A percentile compares a stretch with the other conserved stretches of the same genome.
phyloP scores from a whole-genome alignment of 2,113 vertebrate species.

The Cromileptes altivelis region DNA sequence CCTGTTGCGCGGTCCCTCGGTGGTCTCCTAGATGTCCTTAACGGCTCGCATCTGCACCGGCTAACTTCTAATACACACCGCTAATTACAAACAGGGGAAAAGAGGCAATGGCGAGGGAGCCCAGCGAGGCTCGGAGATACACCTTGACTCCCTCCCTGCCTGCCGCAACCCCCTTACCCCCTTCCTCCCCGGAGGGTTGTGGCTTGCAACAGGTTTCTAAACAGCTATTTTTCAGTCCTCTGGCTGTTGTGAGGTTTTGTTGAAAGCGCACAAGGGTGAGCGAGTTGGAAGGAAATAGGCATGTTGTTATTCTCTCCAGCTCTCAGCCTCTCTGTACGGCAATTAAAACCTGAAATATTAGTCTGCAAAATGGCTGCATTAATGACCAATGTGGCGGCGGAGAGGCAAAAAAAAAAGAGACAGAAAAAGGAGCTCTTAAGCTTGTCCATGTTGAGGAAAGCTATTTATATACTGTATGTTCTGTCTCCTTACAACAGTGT shows the following conservation, averaged over 20 bases:
- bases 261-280: conserved; percentile 33
- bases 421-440: conserved; percentile 47
- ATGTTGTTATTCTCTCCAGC: conserved; percentile 44
- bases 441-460: conserved; percentile 60
- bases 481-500: conserved; percentile 55
- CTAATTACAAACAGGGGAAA: conserved; percentile 84
- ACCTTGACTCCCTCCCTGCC: conserved; percentile 21
- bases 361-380: conserved; percentile 64
- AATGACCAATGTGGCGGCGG: conserved; percentile 42
- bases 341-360: conserved; percentile 81
- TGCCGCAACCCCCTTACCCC: conserved; percentile 19
- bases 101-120: conserved; percentile 56
- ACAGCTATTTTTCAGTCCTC: conserved; percentile 47
- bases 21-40: conserved; percentile 63
- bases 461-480: conserved; percentile 72
- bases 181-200: conserved; percentile 37
- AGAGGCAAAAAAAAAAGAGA: conserved; percentile 8
- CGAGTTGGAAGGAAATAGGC: conserved; percentile 29
- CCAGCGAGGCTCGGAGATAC: conserved; percentile 38
- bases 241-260: conserved; percentile 18
- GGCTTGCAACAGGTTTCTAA: conserved; percentile 48
- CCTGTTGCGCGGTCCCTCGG: conserved; percentile 59
- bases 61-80: conserved; percentile 69
- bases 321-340: conserved; percentile 47
- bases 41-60: conserved; percentile 64